Base-by-base conservation (phyloP, 2,888 invertebrate species). In the Dicycla oo region DNA sequence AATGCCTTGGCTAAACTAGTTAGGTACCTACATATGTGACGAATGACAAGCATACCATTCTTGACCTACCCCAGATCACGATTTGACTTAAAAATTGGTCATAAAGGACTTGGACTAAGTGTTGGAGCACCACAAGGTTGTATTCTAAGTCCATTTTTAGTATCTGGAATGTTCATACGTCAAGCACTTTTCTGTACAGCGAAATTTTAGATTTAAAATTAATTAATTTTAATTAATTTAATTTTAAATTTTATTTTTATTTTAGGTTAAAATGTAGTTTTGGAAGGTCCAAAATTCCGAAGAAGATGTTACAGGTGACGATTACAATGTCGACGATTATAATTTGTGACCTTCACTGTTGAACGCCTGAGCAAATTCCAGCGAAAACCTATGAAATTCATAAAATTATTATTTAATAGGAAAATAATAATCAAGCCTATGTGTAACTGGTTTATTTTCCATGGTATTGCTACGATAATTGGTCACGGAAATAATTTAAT, bases 41-140 rank as follows among this genome's bases (percentile, higher is more conserved):
- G 23, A 34, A 49, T 60, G 62, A 47, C 57, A 61, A 23, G 23
- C 45, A 66, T 57, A 30, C 23, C 20, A 51, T 47, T 49, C 49
- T 45, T n/a, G 58, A 54, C 49, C 64, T 60, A 61, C 38, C 20
- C n/a, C n/a, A n/a, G 11, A 56, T 76, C 51, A 53, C 23, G 23
- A 57, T 58, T 13, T 76, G 30, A 18, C 38, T 45, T 54, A 54
- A 51, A 72, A 43, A 53, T n/a, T 13, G 7, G 18, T 20, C 15
- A 6, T 34, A 38, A 26, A 38, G 0, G 26, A 13, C 13, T 15
- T 26, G n/a, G n/a, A n/a, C 51, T 23, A n/a, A 26, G n/a, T 23
- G 51, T 64, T 60, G 68, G 75, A 34, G 51, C 75, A 51, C n/a
- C 10, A 4, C 51, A 64, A 68, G 80, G 75, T 56, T 7, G n/a